phyloP scores from a whole-genome alignment of 2,888 invertebrate species.

The Pristionchus fissidentatus region DNA sequence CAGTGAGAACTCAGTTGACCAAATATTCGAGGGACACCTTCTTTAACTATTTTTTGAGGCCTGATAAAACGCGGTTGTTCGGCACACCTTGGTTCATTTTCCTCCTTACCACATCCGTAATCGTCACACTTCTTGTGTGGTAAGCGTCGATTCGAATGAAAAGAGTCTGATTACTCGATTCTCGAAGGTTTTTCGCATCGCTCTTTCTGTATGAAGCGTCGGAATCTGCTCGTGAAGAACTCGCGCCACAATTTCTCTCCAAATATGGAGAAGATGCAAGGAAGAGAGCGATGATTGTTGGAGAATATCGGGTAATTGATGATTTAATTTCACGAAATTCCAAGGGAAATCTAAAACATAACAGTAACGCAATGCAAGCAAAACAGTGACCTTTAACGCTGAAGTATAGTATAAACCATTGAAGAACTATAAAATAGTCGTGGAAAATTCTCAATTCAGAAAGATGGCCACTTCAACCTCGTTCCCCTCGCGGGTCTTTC shows the following conservation, averaged over 20 bases:
- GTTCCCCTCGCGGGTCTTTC: slow-evolving; percentile 4
- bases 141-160: neutral
- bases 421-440: too few relatives aligned
- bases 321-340: neutral
- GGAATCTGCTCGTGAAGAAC: neutral
- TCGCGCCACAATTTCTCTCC: neutral
- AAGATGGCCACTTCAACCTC: neutral
- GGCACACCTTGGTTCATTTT: neutral
- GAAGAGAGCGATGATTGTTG: neutral
- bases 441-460: too few relatives aligned
- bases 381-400: too few relatives aligned
- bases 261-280: neutral
- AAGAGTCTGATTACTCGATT: neutral
- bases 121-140: neutral
- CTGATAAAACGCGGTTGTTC: neutral
- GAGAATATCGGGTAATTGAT: neutral
- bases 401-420: too few relatives aligned
- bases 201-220: slow-evolving; percentile 1
- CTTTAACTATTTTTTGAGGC: too few relatives aligned
- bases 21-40: too few relatives aligned
- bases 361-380: too few relatives aligned
- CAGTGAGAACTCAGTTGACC: too few relatives aligned
- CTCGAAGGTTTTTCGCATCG: neutral
- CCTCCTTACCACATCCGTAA: neutral
- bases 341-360: too few relatives aligned